These are phyloP conservation scores for Myrmecobius fasciatus DNA, from an alignment of 2,113 vertebrate genomes.

Conservation along the genomic window DNA sequence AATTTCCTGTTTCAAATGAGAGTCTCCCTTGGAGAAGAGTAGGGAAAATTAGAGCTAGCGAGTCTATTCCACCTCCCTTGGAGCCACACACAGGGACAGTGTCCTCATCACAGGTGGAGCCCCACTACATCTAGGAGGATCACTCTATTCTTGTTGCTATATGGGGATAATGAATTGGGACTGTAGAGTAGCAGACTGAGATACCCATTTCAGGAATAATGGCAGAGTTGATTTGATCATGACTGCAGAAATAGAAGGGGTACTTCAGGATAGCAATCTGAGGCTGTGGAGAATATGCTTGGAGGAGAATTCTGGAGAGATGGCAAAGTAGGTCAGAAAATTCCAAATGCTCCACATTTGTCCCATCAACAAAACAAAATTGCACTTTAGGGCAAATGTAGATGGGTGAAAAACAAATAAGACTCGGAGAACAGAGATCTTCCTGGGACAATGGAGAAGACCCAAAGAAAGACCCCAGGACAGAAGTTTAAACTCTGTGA, in stretches of 20 bases:
- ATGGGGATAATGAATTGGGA: not conserved
- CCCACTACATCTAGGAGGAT: not conserved
- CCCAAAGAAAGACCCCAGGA: too few relatives aligned
- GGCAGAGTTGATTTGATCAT: not conserved
- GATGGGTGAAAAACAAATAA: too few relatives aligned
- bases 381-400: too few relatives aligned
- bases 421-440: too few relatives aligned
- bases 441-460: too few relatives aligned
- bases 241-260: not conserved
- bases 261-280: not conserved
- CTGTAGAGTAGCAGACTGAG: not conserved
- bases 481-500: too few relatives aligned
- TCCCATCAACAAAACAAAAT: too few relatives aligned
- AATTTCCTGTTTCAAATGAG: not conserved
- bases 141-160: not conserved
- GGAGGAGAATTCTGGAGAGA: not conserved
- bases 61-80: not conserved
- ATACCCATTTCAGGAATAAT: not conserved
- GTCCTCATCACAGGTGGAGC: not conserved
- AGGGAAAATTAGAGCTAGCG: too few relatives aligned
- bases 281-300: not conserved
- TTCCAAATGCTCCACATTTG: too few relatives aligned
- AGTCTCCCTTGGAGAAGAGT: not conserved
- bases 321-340: too few relatives aligned
- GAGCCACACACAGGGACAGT: not conserved